A percentile compares a stretch with the other conserved stretches of the same genome.
Evolutionary conservation across 30 jellyfish, hydroid and myxozoan genomes (phyloP).

Genomic region (Aurelia sp.): DNA sequence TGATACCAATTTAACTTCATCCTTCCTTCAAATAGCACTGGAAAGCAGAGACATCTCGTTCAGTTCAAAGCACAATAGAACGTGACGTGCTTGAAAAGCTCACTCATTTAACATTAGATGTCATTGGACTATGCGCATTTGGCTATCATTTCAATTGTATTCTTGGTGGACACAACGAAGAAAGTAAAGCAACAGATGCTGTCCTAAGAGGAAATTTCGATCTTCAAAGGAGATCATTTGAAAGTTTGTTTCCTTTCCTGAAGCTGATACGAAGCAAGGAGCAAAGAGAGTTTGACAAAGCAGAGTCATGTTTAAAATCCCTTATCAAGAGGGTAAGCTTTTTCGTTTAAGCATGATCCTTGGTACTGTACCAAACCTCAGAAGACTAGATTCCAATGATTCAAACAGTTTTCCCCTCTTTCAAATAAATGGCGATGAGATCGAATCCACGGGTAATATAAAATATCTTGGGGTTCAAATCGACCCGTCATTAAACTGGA

Average conservation of each 20-base stretch:
- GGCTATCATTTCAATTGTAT: constrained; percentile 67
- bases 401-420: too few species aligned
- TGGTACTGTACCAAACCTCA: too few species aligned
- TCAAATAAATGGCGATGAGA: too few species aligned
- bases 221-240: constrained; percentile 43
- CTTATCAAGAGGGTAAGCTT: constrained; percentile 42
- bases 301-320: constrained; percentile 29
- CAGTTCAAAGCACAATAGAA: neutral
- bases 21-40: constrained; percentile 29
- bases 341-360: neutral
- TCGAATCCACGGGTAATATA: too few species aligned
- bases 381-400: too few species aligned
- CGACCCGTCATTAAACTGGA: too few species aligned
- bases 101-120: constrained; percentile 58
- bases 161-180: constrained; percentile 59
- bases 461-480: too few species aligned
- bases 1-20: too few species aligned
- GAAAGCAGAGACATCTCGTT: neutral
- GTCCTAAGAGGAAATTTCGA: constrained; percentile 52
- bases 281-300: constrained; percentile 26
- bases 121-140: constrained; percentile 72
- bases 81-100: constrained; percentile 60
- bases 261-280: neutral
- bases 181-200: constrained; percentile 63
- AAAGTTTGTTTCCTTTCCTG: constrained; percentile 27